Base-by-base conservation (phyloP, 2,888 invertebrate species). In the Enchytraeus crypticus region DNA sequence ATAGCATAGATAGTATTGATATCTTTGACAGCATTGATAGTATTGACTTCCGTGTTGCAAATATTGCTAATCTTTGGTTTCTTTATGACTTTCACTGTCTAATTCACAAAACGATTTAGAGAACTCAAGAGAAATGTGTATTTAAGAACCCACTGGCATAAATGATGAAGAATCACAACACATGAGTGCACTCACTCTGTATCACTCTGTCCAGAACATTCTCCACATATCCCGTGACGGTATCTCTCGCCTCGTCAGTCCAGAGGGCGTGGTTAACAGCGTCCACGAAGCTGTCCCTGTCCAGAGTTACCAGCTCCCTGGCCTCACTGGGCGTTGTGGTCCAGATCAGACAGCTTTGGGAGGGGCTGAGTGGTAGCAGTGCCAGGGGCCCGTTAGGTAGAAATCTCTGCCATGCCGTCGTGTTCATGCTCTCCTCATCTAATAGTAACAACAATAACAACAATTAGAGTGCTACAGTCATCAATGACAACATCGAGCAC, bases 321-420 rank as follows among this genome's bases (percentile, higher is more conserved):
- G 92, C 91, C 71, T 90, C 84, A 27, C 84, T 82, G 2, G 84
- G 82, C 45, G 87, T 85, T 1, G 90, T 89, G 23, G 88, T 87
- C 98, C 97, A 98, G 1, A 97, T 95, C n/a, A 98, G 81, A 0
- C 93, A 95, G 73, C 92, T 91, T 51, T 85, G 80, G 23, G 82
- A 27, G 51, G 63, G 32, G 5, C 62, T 62, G 3, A 66, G 56
- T 30, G 97, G 98, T 57, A 98, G 81, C 29, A 97, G 77, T 3
- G 97, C 97, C 29, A 98, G 84, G 0, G 96, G 93, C 0, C 97
- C 97, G 2, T 85, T 86, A 0, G 92, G 90, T 64, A 95, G 81
- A 81, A 96, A 96, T 66, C 95, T 84, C 79, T 98, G 97, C 96
- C 96, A 98, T 0, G 96, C 97, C 2, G 89, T 88, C 32, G 84